phyloP scores from a whole-genome alignment of 2,888 invertebrate species.

The Physocephala rufipes region DNA sequence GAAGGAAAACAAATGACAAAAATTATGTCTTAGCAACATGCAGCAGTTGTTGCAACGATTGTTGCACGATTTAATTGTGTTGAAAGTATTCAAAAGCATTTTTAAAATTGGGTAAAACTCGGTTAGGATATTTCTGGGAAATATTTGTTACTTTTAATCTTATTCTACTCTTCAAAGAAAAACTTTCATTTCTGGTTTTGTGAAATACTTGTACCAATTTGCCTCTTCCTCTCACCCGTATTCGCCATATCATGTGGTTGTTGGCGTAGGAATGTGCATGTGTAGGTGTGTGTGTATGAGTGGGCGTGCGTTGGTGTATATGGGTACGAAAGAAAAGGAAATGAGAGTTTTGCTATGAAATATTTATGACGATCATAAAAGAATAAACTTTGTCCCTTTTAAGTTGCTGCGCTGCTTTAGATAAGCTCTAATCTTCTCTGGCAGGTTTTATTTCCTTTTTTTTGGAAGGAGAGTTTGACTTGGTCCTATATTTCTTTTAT shows the following conservation, averaged over 20 bases:
- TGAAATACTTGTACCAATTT: too few species aligned
- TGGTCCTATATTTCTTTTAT: too few species aligned
- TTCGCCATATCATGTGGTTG: too few species aligned
- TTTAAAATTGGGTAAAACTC: conserved; percentile 15
- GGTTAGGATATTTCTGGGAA: not conserved
- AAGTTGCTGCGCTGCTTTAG: not conserved
- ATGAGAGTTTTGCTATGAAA: not conserved
- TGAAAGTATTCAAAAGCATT: conserved; percentile 11
- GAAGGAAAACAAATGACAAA: conserved; percentile 31
- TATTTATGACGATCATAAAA: not conserved
- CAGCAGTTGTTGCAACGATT: conserved; percentile 21
- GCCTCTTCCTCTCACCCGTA: too few species aligned
- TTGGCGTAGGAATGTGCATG: too few species aligned
- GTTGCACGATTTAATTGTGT: conserved; percentile 30
- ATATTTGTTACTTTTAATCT: not conserved
- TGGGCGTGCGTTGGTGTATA: conserved; percentile 3
- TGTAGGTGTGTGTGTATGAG: too few species aligned
- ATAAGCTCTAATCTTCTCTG: conserved; percentile 11
- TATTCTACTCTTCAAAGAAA: not conserved
- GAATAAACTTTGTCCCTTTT: not conserved
- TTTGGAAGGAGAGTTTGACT: not conserved
- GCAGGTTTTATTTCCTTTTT: not conserved
- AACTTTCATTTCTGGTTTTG: not conserved
- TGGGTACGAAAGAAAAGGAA: conserved; percentile 1
- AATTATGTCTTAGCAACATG: conserved; percentile 34